Conservation (phyloP, 1,140 invertebrate genomes). For the Drosophila azteca region DNA sequence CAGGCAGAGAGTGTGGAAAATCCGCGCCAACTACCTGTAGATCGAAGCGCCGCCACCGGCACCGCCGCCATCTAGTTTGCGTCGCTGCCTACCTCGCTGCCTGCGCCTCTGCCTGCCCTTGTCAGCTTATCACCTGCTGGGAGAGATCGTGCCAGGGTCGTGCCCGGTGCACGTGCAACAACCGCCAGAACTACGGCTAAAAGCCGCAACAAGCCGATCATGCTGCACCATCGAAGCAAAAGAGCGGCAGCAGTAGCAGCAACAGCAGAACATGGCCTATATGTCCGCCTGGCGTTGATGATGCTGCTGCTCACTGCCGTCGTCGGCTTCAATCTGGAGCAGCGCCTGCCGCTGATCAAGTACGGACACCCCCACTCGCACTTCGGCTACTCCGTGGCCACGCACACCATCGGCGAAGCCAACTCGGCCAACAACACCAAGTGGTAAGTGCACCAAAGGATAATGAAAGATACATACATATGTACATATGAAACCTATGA, state of each 20-base stretch:
- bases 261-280: background rate
- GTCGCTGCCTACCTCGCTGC: conserved; percentile 1
- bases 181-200: background rate
- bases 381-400: conserved; percentile 81
- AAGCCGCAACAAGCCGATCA: background rate
- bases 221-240: background rate
- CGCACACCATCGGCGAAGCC: conserved; percentile 73
- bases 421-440: conserved; percentile 75
- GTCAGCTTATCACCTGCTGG: background rate
- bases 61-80: background rate
- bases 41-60: background rate
- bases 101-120: background rate
- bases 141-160: conserved; percentile 15
- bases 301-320: background rate
- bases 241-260: no score
- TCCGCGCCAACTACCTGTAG: conserved; percentile 41
- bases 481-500: no score
- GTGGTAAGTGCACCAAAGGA: conserved; percentile 62
- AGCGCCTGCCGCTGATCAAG: conserved; percentile 75
- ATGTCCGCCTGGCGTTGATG: background rate
- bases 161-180: conserved; percentile 47
- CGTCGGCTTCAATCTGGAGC: conserved; percentile 72
- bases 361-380: conserved; percentile 70
- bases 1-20: conserved; percentile 20
- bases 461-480: no score